phyloP scores from a whole-genome alignment of 2,113 vertebrate genomes.

The Sander vitreus region DNA sequence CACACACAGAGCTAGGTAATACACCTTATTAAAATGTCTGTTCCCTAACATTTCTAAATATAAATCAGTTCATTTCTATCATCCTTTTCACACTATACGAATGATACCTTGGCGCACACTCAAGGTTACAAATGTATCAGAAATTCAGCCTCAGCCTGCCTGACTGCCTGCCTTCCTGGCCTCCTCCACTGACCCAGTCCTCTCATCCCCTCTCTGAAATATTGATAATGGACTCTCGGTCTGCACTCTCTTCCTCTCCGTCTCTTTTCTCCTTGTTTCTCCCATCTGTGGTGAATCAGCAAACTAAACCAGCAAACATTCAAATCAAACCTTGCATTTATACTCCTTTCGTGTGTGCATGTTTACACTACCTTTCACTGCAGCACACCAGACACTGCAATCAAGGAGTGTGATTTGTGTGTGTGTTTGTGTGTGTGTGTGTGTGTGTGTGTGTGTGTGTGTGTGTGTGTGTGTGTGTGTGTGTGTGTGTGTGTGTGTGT shows the following conservation, averaged over 20 bases:
- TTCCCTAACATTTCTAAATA: background rate
- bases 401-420: slow-evolving; percentile 26
- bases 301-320: slow-evolving; percentile 32
- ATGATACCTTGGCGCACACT: background rate
- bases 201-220: slow-evolving; percentile 70
- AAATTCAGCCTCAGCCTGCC: slow-evolving; percentile 19
- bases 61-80: slow-evolving; percentile 17
- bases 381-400: slow-evolving; percentile 51
- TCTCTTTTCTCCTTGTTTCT: slow-evolving; percentile 47
- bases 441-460: background rate
- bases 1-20: slow-evolving; percentile 19
- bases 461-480: too few relatives aligned
- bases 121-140: slow-evolving; percentile 39
- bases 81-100: background rate
- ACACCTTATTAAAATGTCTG: slow-evolving; percentile 19
- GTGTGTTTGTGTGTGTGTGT: too few relatives aligned
- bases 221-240: slow-evolving; percentile 67
- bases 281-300: slow-evolving; percentile 56
- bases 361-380: slow-evolving; percentile 33
- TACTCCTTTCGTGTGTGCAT: background rate
- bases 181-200: slow-evolving; percentile 78
- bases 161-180: slow-evolving; percentile 18
- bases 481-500: too few relatives aligned
- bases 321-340: slow-evolving; percentile 10
- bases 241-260: slow-evolving; percentile 10